Evolutionary conservation across 2,113 vertebrate genomes (phyloP).

Genomic region (Nematolebias whitei): DNA sequence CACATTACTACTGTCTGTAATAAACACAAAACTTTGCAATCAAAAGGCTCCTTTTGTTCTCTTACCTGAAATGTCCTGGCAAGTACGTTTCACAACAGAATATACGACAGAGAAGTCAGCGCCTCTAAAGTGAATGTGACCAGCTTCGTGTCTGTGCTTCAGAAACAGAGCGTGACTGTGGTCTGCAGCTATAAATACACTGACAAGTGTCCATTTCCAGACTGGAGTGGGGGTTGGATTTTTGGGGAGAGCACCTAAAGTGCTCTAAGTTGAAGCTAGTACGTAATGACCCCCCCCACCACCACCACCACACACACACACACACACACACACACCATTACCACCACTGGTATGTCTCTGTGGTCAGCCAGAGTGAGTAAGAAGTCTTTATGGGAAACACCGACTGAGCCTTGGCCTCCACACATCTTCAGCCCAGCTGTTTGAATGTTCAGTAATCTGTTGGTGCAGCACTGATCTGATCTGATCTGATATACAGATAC

Average conservation of each 20-base stretch:
- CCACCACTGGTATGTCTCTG: slow-evolving; percentile 42
- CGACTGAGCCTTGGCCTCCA: slow-evolving; percentile 45
- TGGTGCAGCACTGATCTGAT: slow-evolving; percentile 1
- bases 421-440: slow-evolving; percentile 9
- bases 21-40: neutral
- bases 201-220: slow-evolving; percentile 79
- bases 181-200: slow-evolving; percentile 80
- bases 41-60: neutral
- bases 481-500: neutral
- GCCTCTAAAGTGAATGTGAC: slow-evolving; percentile 29
- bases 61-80: slow-evolving; percentile 60
- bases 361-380: slow-evolving; percentile 42
- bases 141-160: slow-evolving; percentile 59
- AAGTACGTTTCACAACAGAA: slow-evolving; percentile 29
- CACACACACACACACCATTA: neutral
- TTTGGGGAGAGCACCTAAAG: slow-evolving; percentile 58
- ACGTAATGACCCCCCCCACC: too few species aligned
- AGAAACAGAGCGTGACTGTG: slow-evolving; percentile 61
- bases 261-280: slow-evolving; percentile 33
- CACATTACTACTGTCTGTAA: neutral
- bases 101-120: slow-evolving; percentile 32
- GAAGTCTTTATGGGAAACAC: slow-evolving; percentile 31
- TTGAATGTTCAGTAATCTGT: slow-evolving; percentile 12
- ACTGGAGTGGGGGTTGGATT: slow-evolving; percentile 28
- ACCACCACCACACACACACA: too few species aligned